phyloP scores from a whole-genome alignment of 1,140 invertebrate species.

The Drosophila subpulchrella region DNA sequence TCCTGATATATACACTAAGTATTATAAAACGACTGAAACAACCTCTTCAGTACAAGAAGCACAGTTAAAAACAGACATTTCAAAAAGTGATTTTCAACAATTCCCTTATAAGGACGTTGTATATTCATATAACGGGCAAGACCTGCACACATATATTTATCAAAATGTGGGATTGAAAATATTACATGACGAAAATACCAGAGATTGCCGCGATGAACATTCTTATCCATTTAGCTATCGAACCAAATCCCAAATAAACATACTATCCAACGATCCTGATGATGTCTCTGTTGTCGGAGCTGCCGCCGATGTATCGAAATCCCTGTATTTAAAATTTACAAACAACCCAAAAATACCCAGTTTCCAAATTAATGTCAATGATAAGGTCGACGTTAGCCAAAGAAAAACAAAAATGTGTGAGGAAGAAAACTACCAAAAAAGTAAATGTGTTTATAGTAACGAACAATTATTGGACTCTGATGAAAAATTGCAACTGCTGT shows the following conservation, averaged over 20 bases:
- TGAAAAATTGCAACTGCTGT: conserved; percentile 27
- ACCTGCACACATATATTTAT: conserved; percentile 48
- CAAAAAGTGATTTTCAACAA: conserved; percentile 6
- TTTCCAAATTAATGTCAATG: neutral
- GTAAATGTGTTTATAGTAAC: neutral
- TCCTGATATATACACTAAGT: conserved; percentile 56
- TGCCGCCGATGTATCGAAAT: neutral
- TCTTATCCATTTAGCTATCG: conserved; percentile 72
- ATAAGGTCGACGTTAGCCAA: neutral
- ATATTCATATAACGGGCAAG: conserved; percentile 54
- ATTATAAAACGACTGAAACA: conserved; percentile 24
- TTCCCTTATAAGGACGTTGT: neutral
- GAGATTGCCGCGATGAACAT: conserved; percentile 71
- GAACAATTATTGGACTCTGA: conserved; percentile 2
- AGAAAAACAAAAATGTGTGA: neutral
- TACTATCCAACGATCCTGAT: conserved; percentile 27
- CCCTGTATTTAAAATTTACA: neutral
- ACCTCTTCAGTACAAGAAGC: neutral
- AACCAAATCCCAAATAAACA: conserved; percentile 77
- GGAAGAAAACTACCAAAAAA: conserved; percentile 7
- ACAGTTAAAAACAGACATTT: neutral
- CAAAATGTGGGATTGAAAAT: conserved; percentile 62
- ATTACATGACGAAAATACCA: conserved; percentile 63
- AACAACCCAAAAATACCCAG: neutral
- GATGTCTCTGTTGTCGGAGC: neutral